phyloP scores from a whole-genome alignment of 2,888 invertebrate genomes.

The Pemphredon lugubris region DNA sequence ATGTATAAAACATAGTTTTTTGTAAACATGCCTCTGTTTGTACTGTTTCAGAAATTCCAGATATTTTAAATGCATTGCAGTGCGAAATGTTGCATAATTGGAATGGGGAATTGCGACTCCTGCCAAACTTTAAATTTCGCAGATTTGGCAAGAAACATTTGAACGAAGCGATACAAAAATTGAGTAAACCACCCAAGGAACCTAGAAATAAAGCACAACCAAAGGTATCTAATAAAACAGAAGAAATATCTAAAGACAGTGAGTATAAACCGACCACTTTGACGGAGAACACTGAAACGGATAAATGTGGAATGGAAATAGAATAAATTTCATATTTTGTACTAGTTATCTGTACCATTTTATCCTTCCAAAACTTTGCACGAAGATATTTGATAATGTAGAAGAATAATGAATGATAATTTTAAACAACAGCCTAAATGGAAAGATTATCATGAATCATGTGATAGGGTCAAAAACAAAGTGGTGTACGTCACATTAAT shows the following conservation, averaged over 20 bases:
- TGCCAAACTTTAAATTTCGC: constrained; percentile 86
- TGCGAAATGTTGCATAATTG: constrained; percentile 84
- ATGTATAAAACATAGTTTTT: no score
- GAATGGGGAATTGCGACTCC: constrained; percentile 86
- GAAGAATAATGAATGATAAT: no score
- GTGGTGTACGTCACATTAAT: no score
- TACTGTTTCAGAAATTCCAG: constrained; percentile 86
- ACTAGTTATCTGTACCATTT: no score
- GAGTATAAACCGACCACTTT: not conserved
- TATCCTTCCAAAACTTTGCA: no score
- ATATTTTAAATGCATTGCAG: constrained; percentile 85
- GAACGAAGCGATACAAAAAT: constrained; percentile 75
- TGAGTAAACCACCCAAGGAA: constrained; percentile 43
- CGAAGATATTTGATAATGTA: no score
- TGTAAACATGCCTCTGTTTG: not conserved
- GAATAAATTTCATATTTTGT: constrained; percentile 43
- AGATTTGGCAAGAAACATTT: constrained; percentile 82
- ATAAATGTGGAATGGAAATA: constrained; percentile 41
- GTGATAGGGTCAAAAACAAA: no score
- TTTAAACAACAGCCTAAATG: no score
- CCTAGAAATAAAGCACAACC: not conserved
- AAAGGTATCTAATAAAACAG: not conserved
- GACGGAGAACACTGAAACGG: constrained; percentile 3
- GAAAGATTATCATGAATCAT: no score
- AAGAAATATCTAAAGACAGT: not conserved